A percentile compares a stretch with the other conserved stretches of the same genome.
Conservation (phyloP, 1,140 invertebrate species). For the Drosophila teissieri region DNA sequence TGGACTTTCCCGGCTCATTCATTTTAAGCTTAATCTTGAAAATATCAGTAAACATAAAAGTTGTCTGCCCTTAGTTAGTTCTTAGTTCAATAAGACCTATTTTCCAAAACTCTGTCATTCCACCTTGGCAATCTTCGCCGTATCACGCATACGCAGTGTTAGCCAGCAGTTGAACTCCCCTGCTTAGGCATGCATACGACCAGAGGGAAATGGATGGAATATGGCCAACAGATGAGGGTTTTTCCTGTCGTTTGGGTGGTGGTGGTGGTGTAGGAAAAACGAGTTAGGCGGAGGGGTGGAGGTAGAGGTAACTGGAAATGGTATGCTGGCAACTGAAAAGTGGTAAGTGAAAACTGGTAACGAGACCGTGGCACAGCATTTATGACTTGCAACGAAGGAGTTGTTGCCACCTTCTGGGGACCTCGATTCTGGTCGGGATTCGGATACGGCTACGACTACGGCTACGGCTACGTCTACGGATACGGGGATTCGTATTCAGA, state of each 20-base stretch:
- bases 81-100: too few species aligned
- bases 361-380: constrained; percentile 38
- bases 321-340: constrained; percentile 7
- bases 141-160: constrained; percentile 54
- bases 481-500: neutral
- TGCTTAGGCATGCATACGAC: constrained; percentile 49
- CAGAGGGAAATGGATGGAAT: constrained; percentile 8
- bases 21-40: too few species aligned
- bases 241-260: neutral
- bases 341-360: constrained; percentile 5
- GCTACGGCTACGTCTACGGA: neutral
- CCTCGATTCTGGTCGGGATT: constrained; percentile 1
- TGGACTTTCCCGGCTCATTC: too few species aligned
- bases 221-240: constrained; percentile 6
- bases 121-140: neutral
- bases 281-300: constrained; percentile 1
- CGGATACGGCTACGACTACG: neutral
- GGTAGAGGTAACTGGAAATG: neutral
- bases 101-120: too few species aligned
- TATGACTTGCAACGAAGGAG: constrained; percentile 53
- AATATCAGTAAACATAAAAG: too few species aligned
- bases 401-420: constrained; percentile 3
- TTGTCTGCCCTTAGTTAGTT: too few species aligned
- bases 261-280: neutral
- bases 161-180: constrained; percentile 21